Base-by-base conservation (phyloP, 2,797 vertebrate genomes). In the Knipowitschia caucasica region DNA sequence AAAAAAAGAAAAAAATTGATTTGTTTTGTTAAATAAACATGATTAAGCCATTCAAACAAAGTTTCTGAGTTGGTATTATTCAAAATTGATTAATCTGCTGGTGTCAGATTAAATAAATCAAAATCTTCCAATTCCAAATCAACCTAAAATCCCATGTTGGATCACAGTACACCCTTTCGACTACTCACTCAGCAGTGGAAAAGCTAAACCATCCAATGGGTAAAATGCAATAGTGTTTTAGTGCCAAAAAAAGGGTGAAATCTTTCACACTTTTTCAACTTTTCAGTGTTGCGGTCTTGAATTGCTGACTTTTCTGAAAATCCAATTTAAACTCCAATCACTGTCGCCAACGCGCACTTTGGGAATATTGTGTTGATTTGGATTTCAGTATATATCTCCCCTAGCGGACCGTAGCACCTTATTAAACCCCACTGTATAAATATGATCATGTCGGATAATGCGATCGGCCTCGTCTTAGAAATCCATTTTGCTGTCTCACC, bases 401-500 rank as follows among this genome's bases (percentile, higher is more conserved):
- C 18, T 26, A 27, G 5, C 24, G 54, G 46, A 47, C 54, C 27
- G 2, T 24, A 55, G 47, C 50, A 14, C 59, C 33, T 55, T 40
- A 27, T 72, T 67, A 61, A 15, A 51, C 66, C 56, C 58, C 78
- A 56, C 33, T 5, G 53, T 44, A 58, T 44, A 65, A 73, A 75
- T 65, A 26, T 57, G 59, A 82, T 84, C 70, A 65, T 58, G 53
- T 62, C 14, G 15, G 64, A 57, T 78, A 64, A 64, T 53, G 20
- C 53, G 50, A 49, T 62, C 62, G 26, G 1, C 23, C 42, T 33
- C 17, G 45, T 54, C 53, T 59, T 56, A 56, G 71, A 69, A 61
- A 64, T 61, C 47, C 0, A 4, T 74, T 69, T 50, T 68, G 69
- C 71, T 46, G 51, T 67, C 59, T 74, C 66, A 50, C 46, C 58